Percentiles rank a stretch among this genome's conserved stretches.
Evolutionary conservation across 2,888 invertebrate genomes (phyloP).

Genomic region (Ecdyonurus torrentis): DNA sequence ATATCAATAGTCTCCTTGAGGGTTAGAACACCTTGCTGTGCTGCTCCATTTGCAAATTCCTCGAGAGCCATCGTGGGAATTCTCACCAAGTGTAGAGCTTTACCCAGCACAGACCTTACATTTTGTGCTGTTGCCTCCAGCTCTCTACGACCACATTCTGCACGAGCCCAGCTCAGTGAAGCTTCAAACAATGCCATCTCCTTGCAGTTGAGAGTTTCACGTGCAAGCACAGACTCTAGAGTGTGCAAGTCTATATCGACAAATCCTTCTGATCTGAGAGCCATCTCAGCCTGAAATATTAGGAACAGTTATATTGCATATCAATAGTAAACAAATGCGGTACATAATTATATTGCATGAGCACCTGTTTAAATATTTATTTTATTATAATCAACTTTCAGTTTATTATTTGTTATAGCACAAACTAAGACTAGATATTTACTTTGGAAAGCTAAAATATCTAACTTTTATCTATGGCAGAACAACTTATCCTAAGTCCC

Average conservation of each 20-base stretch:
- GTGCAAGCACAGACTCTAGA: slow-evolving; percentile 72
- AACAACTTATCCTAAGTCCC: no score
- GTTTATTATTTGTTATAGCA: no score
- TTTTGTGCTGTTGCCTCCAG: slow-evolving; percentile 67
- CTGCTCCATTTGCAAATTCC: slow-evolving; percentile 88
- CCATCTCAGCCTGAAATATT: slow-evolving; percentile 89
- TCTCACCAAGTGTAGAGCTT: slow-evolving; percentile 70
- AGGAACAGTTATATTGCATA: no score
- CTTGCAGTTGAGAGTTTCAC: slow-evolving; percentile 89
- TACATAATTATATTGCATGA: no score
- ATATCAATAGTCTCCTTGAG: slow-evolving; percentile 88
- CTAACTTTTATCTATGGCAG: no score
- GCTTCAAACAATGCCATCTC: slow-evolving; percentile 85
- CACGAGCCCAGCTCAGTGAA: slow-evolving; percentile 81
- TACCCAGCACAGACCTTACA: slow-evolving; percentile 54
- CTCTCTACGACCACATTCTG: slow-evolving; percentile 73
- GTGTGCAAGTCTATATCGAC: slow-evolving; percentile 90
- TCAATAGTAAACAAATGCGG: no score
- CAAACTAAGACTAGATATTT: no score
- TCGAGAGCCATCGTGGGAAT: slow-evolving; percentile 89
- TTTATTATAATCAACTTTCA: no score
- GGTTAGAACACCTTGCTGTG: slow-evolving; percentile 80
- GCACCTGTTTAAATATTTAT: no score
- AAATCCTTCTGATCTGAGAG: slow-evolving; percentile 87
- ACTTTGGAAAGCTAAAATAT: no score